Evolutionary conservation across 2,888 invertebrate species (phyloP), one percentile per base, ranked within the genome.

Genomic region (Pristionchus exspectatus): DNA sequence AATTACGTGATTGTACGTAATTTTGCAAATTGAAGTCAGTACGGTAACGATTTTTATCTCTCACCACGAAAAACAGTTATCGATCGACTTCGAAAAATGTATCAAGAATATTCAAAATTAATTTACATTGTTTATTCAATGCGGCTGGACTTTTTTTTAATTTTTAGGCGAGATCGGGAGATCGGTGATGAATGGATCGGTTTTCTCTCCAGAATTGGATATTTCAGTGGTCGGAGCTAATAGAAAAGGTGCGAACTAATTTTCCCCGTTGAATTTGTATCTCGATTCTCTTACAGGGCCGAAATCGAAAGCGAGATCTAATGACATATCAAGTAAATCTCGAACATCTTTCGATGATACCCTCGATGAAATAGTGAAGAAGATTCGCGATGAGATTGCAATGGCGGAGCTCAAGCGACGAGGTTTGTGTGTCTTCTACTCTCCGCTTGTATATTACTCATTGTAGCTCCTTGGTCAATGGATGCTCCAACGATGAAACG

Each of bases 331-430:
- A 16, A 83, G 54, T 83, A 27, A 16, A 56, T 7, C 16, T 56
- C 84, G 84, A 18, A 85, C 84, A 50, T n/a, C 33, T 1, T 85
- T 85, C 59, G 84, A 85, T 59, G 84, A 85, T 33, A 85, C 84
- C 18, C 84, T 85, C 59, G 84, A 85, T 85, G 84, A 85, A 24
- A 59, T 85, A 21, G 24, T 85, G n/a, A 24, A 21, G 24, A 85
- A 59, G 14, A 85, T 85, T 59, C 84, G 84, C 2, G 33, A 27
- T 9, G 84, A 85, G 50, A 33, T 85, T 14, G 59, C 84, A 33
- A 24, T n/a, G 59, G 59, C 59, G 33, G 81, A 81, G 18, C 50
- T 50, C 3, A 81, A 81, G 27, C 81, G 81, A 16, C 44, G 50
- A 81, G 81, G 81, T 81, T 81, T 72, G 10, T 7, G 3, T 69